Conservation (phyloP, 2,113 vertebrate genomes). For the Leptocoma aspasia region DNA sequence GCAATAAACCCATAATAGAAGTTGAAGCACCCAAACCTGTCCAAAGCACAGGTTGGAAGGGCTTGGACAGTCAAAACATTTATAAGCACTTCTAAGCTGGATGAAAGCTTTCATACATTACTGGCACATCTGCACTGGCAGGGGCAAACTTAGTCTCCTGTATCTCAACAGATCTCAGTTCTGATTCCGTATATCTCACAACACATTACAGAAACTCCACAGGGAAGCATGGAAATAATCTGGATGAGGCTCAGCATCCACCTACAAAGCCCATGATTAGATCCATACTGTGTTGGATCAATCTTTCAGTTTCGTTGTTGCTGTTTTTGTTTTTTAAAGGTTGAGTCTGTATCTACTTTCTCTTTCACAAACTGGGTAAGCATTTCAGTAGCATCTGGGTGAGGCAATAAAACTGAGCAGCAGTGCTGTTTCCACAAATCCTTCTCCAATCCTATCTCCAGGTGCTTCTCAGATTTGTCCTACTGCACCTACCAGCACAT, state of each 20-base stretch:
- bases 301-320: neutral
- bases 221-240: neutral
- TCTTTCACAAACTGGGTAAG: neutral
- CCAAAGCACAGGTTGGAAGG: neutral
- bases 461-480: neutral
- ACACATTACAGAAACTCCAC: neutral
- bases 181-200: neutral
- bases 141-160: neutral
- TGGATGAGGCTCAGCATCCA: neutral
- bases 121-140: neutral
- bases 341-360: neutral
- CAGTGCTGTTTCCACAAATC: neutral
- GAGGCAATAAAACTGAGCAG: neutral
- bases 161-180: neutral
- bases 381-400: neutral
- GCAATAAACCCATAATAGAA: neutral
- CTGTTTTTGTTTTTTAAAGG: neutral
- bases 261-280: neutral
- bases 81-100: neutral
- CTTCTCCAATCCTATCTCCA: neutral
- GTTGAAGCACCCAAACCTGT: neutral
- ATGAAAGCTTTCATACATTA: neutral
- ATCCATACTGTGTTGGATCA: neutral
- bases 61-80: neutral
- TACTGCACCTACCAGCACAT: neutral